Conservation (phyloP, 2,888 invertebrate species). For the Corythucha ciliata region DNA sequence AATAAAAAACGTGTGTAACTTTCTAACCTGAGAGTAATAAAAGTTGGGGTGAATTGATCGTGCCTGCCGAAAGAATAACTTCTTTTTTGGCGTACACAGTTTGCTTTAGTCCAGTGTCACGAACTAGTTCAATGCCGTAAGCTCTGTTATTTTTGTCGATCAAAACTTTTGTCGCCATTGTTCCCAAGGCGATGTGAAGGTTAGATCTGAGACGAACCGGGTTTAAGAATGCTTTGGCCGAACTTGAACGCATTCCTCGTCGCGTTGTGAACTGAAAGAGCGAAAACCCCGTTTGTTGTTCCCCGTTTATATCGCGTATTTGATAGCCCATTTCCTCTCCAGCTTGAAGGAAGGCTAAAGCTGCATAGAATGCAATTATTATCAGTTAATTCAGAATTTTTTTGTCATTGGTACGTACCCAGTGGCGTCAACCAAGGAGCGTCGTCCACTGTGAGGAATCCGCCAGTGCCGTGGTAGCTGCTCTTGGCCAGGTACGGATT, state of each 20-base stretch:
- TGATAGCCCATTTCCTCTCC: conserved; percentile 90
- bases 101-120: conserved; percentile 52
- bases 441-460: conserved; percentile 67
- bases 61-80: conserved; percentile 78
- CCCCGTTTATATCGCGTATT: conserved; percentile 74
- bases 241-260: conserved; percentile 69
- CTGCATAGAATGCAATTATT: conserved; percentile 25
- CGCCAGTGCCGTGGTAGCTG: conserved; percentile 62
- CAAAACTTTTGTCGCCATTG: conserved; percentile 67
- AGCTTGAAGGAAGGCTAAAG: conserved; percentile 74
- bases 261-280: conserved; percentile 85
- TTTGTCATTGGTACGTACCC: conserved; percentile 39
- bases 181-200: conserved; percentile 69
- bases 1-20: too few relatives aligned
- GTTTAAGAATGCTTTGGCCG: conserved; percentile 75
- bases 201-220: conserved; percentile 65
- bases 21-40: conserved; percentile 61
- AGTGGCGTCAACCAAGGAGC: conserved; percentile 71
- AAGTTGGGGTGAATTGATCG: conserved; percentile 83
- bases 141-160: conserved; percentile 64
- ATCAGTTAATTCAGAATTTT: neutral
- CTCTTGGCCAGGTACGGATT: conserved; percentile 75
- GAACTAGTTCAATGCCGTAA: conserved; percentile 68
- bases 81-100: conserved; percentile 62
- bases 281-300: conserved; percentile 74